Conservation (phyloP, 2,797 vertebrate genomes). For the Myotis findleyi region DNA sequence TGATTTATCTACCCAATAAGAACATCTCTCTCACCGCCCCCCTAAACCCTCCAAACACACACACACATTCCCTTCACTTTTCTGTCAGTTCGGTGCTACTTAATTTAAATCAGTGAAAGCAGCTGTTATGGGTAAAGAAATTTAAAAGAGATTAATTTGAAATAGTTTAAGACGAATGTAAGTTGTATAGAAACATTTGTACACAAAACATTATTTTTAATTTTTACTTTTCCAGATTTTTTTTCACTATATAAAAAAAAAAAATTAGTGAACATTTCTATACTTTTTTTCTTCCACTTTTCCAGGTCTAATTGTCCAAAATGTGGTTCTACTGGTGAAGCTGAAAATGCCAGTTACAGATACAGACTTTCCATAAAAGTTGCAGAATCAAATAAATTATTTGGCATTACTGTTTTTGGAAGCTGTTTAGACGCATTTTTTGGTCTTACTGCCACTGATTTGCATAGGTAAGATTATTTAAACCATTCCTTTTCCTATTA, state of each 20-base stretch:
- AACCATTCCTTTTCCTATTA: slow-evolving; percentile 48
- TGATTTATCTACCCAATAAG: not conserved
- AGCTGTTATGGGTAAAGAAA: slow-evolving; percentile 21
- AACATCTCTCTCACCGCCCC: not conserved
- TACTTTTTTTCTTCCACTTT: slow-evolving; percentile 13
- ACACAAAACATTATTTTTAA: not conserved
- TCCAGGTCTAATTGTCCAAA: slow-evolving; percentile 91
- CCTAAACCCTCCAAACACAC: no score
- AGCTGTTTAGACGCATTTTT: slow-evolving; percentile 94
- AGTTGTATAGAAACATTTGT: not conserved
- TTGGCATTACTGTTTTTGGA: slow-evolving; percentile 95
- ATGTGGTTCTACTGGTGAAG: slow-evolving; percentile 89
- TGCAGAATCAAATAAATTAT: slow-evolving; percentile 88
- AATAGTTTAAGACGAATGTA: slow-evolving; percentile 28
- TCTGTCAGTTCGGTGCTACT: not conserved
- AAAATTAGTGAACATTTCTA: not conserved
- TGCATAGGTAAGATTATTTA: slow-evolving; percentile 90
- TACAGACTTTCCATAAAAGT: slow-evolving; percentile 93
- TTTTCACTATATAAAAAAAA: not conserved
- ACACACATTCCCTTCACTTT: not conserved
- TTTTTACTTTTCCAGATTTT: not conserved
- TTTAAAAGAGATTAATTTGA: slow-evolving; percentile 50
- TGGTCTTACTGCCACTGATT: slow-evolving; percentile 90
- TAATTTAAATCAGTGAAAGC: slow-evolving; percentile 43
- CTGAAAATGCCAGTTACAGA: slow-evolving; percentile 89